phyloP scores from a whole-genome alignment of 2,888 invertebrate species.

The Drosophila basisetae region DNA sequence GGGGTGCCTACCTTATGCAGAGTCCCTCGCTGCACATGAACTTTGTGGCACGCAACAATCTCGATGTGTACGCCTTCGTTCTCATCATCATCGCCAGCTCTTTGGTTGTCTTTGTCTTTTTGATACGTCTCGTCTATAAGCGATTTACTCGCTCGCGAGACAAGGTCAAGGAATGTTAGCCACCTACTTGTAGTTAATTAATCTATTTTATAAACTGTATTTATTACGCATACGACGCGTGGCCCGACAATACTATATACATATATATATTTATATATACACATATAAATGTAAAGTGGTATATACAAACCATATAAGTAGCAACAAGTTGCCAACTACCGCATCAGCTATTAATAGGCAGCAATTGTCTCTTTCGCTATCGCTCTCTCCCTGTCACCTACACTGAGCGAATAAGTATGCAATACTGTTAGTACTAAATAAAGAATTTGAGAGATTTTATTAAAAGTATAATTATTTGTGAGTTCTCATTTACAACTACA shows the following conservation, averaged over 20 bases:
- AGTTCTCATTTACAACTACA: not conserved
- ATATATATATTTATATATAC: not conserved
- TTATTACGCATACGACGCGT: constrained; percentile 26
- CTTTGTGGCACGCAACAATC: constrained; percentile 85
- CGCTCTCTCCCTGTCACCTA: not conserved
- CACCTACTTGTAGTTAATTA: constrained; percentile 7
- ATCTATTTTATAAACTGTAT: constrained; percentile 6
- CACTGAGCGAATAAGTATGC: constrained; percentile 13
- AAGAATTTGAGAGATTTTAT: not conserved
- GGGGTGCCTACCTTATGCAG: constrained; percentile 86
- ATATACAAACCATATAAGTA: constrained; percentile 25
- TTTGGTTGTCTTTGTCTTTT: not conserved
- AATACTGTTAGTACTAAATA: not conserved
- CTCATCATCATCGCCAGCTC: constrained; percentile 8
- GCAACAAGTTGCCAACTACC: constrained; percentile 48
- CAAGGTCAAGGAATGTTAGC: constrained; percentile 39
- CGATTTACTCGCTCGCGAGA: not conserved
- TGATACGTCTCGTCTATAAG: constrained; percentile 16
- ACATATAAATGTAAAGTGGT: not conserved
- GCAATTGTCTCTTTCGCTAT: constrained; percentile 5
- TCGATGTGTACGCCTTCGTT: constrained; percentile 84
- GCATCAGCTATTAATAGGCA: constrained; percentile 51
- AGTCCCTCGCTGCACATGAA: constrained; percentile 85
- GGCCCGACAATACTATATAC: constrained; percentile 9
- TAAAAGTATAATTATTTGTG: not conserved